These are phyloP conservation scores for Diogma glabrata DNA, from an alignment of 2,888 invertebrate species.

Conservation along the genomic window DNA sequence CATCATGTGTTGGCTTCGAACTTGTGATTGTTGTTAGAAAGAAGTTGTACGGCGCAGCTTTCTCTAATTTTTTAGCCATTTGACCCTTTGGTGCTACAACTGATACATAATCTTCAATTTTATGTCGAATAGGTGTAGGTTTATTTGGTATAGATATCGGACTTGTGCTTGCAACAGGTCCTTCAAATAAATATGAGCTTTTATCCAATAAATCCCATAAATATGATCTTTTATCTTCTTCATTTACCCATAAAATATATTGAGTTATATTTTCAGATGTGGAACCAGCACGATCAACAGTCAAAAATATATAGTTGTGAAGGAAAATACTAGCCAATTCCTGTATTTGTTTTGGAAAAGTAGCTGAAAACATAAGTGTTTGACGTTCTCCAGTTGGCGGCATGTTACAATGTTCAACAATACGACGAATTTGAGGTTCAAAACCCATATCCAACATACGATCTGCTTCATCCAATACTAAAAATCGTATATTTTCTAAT, in stretches of 20 bases:
- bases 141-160: too few species aligned
- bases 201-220: constrained; percentile 88
- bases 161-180: too few species aligned
- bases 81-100: constrained; percentile 46
- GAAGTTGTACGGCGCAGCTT: constrained; percentile 58
- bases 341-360: constrained; percentile 98
- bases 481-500: constrained; percentile 82
- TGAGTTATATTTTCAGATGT: constrained; percentile 99
- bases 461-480: constrained; percentile 98
- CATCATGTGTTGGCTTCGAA: constrained; percentile 48
- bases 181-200: too few species aligned
- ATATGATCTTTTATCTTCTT: constrained; percentile 93
- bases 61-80: constrained; percentile 53
- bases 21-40: constrained; percentile 64
- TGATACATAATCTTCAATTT: constrained; percentile 37
- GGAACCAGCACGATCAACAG: constrained; percentile 97
- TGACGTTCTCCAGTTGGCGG: constrained; percentile 90
- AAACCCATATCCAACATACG: constrained; percentile 99
- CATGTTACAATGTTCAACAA: constrained; percentile 90
- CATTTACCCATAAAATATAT: constrained; percentile 96
- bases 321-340: constrained; percentile 95
- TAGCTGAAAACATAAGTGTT: constrained; percentile 99
- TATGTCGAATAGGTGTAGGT: too few species aligned
- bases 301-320: constrained; percentile 97
- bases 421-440: constrained; percentile 82